phyloP scores from a whole-genome alignment of 2,888 invertebrate species.

The Philhelius pedissequus region DNA sequence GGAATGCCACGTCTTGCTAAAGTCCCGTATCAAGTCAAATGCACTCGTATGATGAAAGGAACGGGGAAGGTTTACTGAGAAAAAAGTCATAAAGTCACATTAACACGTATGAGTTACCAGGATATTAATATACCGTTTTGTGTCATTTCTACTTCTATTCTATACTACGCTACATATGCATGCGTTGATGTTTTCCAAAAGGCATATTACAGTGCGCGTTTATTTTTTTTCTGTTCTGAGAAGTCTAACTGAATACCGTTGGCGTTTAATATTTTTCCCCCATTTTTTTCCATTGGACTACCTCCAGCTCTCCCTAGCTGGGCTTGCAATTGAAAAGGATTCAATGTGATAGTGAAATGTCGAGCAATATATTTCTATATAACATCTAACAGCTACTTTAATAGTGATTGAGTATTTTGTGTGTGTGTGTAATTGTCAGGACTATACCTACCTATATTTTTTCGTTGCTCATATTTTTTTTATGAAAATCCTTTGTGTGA shows the following conservation, averaged over 20 bases:
- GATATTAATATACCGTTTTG: constrained; percentile 66
- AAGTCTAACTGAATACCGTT: constrained; percentile 17
- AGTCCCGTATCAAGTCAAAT: constrained; percentile 17
- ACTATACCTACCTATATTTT: background rate
- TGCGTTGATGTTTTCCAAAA: constrained; percentile 52
- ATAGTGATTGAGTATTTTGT: constrained; percentile 18
- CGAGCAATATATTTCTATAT: constrained; percentile 33
- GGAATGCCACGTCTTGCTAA: constrained; percentile 54
- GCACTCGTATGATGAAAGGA: background rate
- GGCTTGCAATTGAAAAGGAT: constrained; percentile 7
- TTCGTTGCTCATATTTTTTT: constrained; percentile 7
- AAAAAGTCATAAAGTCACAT: constrained; percentile 71
- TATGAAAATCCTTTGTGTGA: constrained; percentile 30
- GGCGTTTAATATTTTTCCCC: background rate
- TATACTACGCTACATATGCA: constrained; percentile 37
- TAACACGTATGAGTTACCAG: constrained; percentile 71
- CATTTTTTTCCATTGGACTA: background rate
- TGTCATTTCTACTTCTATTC: constrained; percentile 26
- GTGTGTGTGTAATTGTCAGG: background rate
- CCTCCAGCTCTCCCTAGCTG: background rate
- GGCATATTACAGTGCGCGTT: constrained; percentile 23
- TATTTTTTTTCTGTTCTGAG: constrained; percentile 11
- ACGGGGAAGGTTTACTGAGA: background rate
- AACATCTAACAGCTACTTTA: constrained; percentile 16
- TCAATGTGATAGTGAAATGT: constrained; percentile 38